These are phyloP conservation scores for Eupithecia vulgata DNA, from an alignment of 2,888 invertebrate species.

Conservation along the genomic window DNA sequence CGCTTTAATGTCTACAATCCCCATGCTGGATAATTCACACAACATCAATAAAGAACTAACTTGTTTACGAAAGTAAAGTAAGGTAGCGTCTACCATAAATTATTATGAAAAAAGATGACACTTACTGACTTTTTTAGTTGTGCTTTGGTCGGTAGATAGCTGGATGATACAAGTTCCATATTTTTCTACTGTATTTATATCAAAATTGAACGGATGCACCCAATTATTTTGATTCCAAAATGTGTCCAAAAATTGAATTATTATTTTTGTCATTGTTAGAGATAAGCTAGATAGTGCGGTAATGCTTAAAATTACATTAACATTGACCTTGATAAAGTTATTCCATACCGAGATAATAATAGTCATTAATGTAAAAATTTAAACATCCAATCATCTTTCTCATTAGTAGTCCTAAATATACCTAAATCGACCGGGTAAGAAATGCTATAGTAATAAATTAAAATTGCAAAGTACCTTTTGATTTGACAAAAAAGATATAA, in stretches of 20 bases:
- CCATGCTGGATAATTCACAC: too few species aligned
- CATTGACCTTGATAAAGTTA: constrained; percentile 31
- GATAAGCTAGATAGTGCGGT: constrained; percentile 33
- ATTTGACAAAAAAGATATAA: too few species aligned
- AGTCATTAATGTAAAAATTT: not conserved
- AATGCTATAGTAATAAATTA: too few species aligned
- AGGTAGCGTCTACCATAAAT: not conserved
- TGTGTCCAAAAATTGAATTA: constrained; percentile 50
- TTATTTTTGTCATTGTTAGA: constrained; percentile 39
- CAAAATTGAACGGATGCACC: constrained; percentile 51
- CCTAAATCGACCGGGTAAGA: too few species aligned
- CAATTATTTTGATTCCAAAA: constrained; percentile 56
- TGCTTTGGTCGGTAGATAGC: not conserved
- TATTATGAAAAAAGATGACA: not conserved
- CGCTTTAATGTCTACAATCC: too few species aligned
- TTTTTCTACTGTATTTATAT: constrained; percentile 45
- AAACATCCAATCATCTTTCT: not conserved
- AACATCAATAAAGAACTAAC: too few species aligned
- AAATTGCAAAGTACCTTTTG: too few species aligned
- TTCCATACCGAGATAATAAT: not conserved
- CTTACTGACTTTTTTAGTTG: not conserved
- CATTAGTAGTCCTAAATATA: too few species aligned
- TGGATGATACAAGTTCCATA: not conserved
- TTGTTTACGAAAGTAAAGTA: too few species aligned
- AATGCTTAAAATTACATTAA: constrained; percentile 34